Evolutionary conservation across 2,888 invertebrate genomes (phyloP).

Genomic region (Cremastobaeus sp.): DNA sequence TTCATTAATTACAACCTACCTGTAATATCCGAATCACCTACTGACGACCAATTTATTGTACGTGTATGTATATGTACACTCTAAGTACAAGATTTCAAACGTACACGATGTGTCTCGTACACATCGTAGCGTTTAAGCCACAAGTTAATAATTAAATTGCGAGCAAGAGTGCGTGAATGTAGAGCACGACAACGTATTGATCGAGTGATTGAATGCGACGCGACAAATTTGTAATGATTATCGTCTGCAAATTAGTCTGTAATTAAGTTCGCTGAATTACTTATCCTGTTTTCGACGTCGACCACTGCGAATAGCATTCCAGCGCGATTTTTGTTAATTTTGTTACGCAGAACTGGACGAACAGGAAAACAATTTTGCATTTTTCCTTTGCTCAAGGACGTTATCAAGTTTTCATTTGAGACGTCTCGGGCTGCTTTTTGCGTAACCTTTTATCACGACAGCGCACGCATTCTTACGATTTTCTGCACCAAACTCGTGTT

Average conservation of each 20-base stretch:
- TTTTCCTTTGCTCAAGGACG: not conserved
- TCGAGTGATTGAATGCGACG: slow-evolving; percentile 30
- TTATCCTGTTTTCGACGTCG: too few relatives aligned
- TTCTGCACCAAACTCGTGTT: too few relatives aligned
- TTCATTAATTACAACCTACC: too few relatives aligned
- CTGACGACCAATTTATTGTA: too few relatives aligned
- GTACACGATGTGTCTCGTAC: slow-evolving; percentile 24
- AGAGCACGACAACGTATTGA: slow-evolving; percentile 25
- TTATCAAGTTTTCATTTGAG: slow-evolving; percentile 15
- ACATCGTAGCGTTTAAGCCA: slow-evolving; percentile 2
- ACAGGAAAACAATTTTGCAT: not conserved
- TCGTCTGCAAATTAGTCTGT: slow-evolving; percentile 18
- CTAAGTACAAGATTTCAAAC: slow-evolving; percentile 2
- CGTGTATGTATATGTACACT: too few relatives aligned
- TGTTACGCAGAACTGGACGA: slow-evolving; percentile 2
- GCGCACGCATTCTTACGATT: slow-evolving; percentile 9
- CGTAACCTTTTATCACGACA: too few relatives aligned
- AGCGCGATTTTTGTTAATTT: slow-evolving; percentile 1
- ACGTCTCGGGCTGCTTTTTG: too few relatives aligned
- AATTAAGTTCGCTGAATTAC: slow-evolving; percentile 7
- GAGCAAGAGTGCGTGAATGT: slow-evolving; percentile 15
- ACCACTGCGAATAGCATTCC: too few relatives aligned
- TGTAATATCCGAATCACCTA: too few relatives aligned
- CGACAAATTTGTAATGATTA: slow-evolving; percentile 27
- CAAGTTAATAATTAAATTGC: slow-evolving; percentile 35